Conservation (phyloP, 2,888 invertebrate genomes). For the Corbicula japonica region DNA sequence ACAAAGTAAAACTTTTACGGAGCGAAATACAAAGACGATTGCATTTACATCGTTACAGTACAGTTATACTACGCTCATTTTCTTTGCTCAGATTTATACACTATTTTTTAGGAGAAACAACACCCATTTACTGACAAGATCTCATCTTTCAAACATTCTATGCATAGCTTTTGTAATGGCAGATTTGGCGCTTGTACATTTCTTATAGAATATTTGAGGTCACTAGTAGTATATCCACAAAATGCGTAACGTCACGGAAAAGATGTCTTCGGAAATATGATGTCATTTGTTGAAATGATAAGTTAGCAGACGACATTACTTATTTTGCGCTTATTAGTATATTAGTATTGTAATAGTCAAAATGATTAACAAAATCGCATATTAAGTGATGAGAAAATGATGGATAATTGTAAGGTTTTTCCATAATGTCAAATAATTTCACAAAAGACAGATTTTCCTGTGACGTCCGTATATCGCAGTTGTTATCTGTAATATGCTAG, state of each 20-base stretch:
- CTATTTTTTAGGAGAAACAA: not conserved
- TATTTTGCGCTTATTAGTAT: not conserved
- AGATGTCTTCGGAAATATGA: not conserved
- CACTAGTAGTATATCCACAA: not conserved
- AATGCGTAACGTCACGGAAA: no score
- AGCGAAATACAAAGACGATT: not conserved
- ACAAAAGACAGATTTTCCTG: no score
- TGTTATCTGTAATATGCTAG: no score
- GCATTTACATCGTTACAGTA: not conserved
- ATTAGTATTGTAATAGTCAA: no score
- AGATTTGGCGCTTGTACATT: not conserved
- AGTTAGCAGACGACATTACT: not conserved
- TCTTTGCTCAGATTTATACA: slow-evolving; percentile 8
- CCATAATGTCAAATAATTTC: no score
- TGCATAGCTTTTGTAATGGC: slow-evolving; percentile 5
- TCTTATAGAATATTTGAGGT: not conserved
- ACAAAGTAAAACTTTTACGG: not conserved
- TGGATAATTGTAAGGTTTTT: no score
- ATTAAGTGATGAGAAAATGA: no score
- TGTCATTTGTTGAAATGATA: not conserved
- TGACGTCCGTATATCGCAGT: no score
- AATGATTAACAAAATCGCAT: no score
- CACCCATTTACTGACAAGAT: not conserved
- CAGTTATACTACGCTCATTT: not conserved
- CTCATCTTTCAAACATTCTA: slow-evolving; percentile 13